A percentile compares a stretch with the other conserved stretches of the same genome.
Conservation (phyloP, 2,113 vertebrate genomes). For the Perca schrenkii region DNA sequence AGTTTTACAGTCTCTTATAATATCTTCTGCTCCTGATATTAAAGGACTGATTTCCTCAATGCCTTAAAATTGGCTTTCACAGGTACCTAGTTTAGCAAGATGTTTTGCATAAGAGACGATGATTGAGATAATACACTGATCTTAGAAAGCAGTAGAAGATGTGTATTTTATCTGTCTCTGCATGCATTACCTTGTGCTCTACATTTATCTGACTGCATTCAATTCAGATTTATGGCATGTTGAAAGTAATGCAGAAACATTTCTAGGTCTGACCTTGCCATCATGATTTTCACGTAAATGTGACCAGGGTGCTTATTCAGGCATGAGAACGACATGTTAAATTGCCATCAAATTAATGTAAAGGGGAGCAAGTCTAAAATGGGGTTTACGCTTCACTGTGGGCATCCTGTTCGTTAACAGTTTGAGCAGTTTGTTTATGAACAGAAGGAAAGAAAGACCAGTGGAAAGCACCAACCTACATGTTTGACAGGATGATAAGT, state of each 20-base stretch:
- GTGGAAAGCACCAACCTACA: background rate
- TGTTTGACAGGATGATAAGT: conserved; percentile 1
- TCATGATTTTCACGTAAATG: background rate
- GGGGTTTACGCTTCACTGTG: background rate
- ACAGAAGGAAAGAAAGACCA: background rate
- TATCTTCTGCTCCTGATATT: too few relatives aligned
- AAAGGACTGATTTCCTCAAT: background rate
- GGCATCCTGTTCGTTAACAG: background rate
- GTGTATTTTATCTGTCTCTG: background rate
- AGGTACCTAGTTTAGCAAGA: background rate
- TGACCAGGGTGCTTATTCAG: background rate
- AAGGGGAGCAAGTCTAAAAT: background rate
- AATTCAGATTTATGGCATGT: background rate
- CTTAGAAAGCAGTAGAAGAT: background rate
- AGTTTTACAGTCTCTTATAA: background rate
- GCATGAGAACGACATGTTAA: background rate
- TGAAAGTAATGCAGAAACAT: background rate
- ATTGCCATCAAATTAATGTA: background rate
- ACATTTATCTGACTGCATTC: background rate
- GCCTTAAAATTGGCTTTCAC: background rate
- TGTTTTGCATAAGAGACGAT: background rate
- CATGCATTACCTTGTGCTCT: background rate
- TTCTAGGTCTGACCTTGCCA: background rate
- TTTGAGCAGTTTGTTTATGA: conserved; percentile 2
- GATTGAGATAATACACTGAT: background rate